Evolutionary conservation across 2,113 vertebrate genomes (phyloP).

Genomic region (Urocitellus parryii): DNA sequence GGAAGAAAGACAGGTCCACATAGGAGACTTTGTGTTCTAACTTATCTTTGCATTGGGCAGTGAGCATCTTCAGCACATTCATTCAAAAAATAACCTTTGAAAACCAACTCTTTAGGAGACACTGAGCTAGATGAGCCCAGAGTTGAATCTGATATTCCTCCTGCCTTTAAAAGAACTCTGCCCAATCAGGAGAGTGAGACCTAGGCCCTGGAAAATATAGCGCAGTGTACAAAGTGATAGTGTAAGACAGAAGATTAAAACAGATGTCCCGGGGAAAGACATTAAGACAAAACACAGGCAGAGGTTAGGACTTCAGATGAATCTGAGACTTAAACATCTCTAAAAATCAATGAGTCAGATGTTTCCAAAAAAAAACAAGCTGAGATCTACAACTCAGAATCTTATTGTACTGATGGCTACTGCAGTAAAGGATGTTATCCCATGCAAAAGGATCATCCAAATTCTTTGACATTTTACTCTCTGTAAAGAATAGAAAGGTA

Average conservation of each 20-base stretch:
- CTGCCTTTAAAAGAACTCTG: neutral
- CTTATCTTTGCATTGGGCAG: neutral
- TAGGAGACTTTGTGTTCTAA: neutral
- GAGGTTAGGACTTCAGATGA: neutral
- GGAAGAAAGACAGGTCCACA: neutral
- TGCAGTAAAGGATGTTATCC: neutral
- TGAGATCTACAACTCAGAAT: neutral
- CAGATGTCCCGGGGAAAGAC: neutral
- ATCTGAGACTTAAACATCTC: constrained; percentile 49
- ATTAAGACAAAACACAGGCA: neutral
- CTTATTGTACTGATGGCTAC: neutral
- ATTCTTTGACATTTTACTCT: neutral
- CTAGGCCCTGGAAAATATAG: neutral
- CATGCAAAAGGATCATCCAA: neutral
- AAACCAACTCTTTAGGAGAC: neutral
- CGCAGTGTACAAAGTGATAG: neutral
- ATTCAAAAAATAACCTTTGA: constrained; percentile 19
- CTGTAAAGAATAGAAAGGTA: neutral
- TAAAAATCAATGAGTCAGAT: constrained; percentile 12
- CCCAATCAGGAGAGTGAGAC: neutral
- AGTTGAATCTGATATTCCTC: neutral
- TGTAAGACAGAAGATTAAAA: neutral
- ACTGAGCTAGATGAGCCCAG: neutral
- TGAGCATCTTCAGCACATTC: neutral
- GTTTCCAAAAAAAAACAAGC: neutral